Evolutionary conservation across 2,797 vertebrate genomes (phyloP), one percentile per base, ranked within the genome.

Genomic region (Tolypeutes matacus): DNA sequence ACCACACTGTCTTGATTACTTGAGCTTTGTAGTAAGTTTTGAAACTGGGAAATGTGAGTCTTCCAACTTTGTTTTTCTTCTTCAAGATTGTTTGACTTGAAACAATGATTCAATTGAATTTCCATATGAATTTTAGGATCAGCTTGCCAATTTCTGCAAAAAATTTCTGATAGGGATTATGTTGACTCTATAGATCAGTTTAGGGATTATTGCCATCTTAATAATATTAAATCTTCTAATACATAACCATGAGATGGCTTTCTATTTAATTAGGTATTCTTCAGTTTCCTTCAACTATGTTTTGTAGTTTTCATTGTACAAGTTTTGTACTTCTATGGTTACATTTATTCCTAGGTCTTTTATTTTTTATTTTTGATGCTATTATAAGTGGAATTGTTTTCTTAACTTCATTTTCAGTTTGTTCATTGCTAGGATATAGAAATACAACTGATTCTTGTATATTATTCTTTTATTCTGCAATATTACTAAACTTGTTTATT

Each of bases 351-450:
- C 3, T 77, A 72, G 31, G 6, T 75, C 53, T 69, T 29, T 93
- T 60, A 46, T 83, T 85, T 36, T 96, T 46, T 46, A 46, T 46
- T 93, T 72, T 4, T 23, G 23, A 12, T 89, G 29, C 56, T 78
- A 18, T 51, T 83, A 21, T 53, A 89, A 90, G 15, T 93, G 49
- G 18, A 89, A 80, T 88, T 90, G 4, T 85, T 81, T 60, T 81
- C 58, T 86, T 75, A 94, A 76, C 92, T 95, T 94, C 20, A 64
- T 84, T 94, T 96, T 92, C 64, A 92, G 46, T 76, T 86, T 84
- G 20, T 73, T 94, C 31, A 23, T 90, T 87, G 34, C 51, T n/a
- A 62, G 31, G 62, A 4, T 83, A 25, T 67, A 85, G 81, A 90
- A 62, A 77, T 72, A 65, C 15, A 84, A n/a, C 58, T 89, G 51